Base-by-base conservation (phyloP, 1,140 invertebrate genomes). In the Lamellibrachia luymesi region DNA sequence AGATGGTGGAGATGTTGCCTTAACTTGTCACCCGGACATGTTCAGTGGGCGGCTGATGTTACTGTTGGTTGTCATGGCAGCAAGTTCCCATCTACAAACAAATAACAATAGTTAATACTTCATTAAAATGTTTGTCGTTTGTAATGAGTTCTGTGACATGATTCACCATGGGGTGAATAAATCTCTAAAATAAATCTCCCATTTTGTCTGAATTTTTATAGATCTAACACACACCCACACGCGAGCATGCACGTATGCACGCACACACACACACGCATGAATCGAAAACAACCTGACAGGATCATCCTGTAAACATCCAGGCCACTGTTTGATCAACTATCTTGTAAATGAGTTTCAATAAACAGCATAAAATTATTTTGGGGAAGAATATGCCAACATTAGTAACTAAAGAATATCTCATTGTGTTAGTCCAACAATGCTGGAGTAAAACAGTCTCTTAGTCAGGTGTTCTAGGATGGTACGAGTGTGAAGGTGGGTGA, bases 41-140 rank as follows among this genome's bases (percentile, higher is more conserved):
- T 95, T 95, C 22, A 94, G 92, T 6, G 95, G 93, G 90, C 95
- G 93, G 64, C 94, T 95, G 92, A 95, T 95, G 49, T 93, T 95
- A 92, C 95, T 96, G 94, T 95, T 95, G 52, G 96, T 96, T 50
- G 97, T 97, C 95, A 97, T 96, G 92, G 96, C 95, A 93, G 95
- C 94, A 27, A 97, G 95, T 93, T 97, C 97, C 94, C 95, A 96
- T 80, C 97, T 97, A 94, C 22, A 95, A 95, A 92, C 94, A 93
- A 93, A 92, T 52, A 92, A 91, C 91, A 94, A 90, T 17, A 8
- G 64, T 80, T 10, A 80, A 80, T 80, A 2, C 64, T 0, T 80
- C 17, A 22, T 80, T 2, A 80, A 80, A 80, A 80, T 8, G 64
- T 22, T 38, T 38, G 38, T 38, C 1, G 38, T 38, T 38, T 38